Conservation (phyloP, 2,797 vertebrate genomes). For the Pseudocheirus occidentalis region DNA sequence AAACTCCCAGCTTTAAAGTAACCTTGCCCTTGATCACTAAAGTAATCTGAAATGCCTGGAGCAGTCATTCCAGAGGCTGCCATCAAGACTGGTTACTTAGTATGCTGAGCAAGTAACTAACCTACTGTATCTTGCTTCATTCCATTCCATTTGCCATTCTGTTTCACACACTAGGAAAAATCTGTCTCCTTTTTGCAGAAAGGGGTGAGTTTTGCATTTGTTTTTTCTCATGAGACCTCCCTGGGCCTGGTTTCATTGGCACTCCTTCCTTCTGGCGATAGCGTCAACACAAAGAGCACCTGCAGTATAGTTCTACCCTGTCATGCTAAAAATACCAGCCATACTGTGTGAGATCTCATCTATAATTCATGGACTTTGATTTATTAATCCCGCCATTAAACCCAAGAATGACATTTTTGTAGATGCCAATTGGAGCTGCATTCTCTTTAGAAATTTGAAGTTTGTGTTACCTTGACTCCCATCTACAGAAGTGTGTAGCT, state of each 20-base stretch:
- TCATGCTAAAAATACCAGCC: slow-evolving; percentile 69
- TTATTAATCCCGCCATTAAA: slow-evolving; percentile 78
- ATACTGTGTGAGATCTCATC: slow-evolving; percentile 67
- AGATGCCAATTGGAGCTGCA: slow-evolving; percentile 49
- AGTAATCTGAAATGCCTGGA: background rate
- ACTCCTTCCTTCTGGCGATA: slow-evolving; percentile 32
- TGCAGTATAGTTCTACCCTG: slow-evolving; percentile 49
- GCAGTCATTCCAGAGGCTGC: slow-evolving; percentile 43
- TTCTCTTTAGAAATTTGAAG: slow-evolving; percentile 68
- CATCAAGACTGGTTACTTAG: slow-evolving; percentile 35
- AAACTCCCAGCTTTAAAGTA: slow-evolving; percentile 45
- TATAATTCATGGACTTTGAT: slow-evolving; percentile 71
- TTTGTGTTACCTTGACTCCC: slow-evolving; percentile 72
- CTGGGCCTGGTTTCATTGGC: slow-evolving; percentile 17
- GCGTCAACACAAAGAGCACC: slow-evolving; percentile 39
- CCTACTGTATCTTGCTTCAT: slow-evolving; percentile 45
- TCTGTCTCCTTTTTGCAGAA: slow-evolving; percentile 52
- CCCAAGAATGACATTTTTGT: slow-evolving; percentile 68
- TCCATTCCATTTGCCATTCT: slow-evolving; percentile 47
- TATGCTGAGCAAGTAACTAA: slow-evolving; percentile 59
- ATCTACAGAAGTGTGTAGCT: background rate
- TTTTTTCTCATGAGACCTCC: slow-evolving; percentile 65
- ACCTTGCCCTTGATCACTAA: slow-evolving; percentile 54
- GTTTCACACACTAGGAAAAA: slow-evolving; percentile 63
- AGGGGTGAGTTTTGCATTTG: slow-evolving; percentile 52